Base-by-base conservation (phyloP, 2,113 vertebrate genomes). In the Phocoena phocoena region DNA sequence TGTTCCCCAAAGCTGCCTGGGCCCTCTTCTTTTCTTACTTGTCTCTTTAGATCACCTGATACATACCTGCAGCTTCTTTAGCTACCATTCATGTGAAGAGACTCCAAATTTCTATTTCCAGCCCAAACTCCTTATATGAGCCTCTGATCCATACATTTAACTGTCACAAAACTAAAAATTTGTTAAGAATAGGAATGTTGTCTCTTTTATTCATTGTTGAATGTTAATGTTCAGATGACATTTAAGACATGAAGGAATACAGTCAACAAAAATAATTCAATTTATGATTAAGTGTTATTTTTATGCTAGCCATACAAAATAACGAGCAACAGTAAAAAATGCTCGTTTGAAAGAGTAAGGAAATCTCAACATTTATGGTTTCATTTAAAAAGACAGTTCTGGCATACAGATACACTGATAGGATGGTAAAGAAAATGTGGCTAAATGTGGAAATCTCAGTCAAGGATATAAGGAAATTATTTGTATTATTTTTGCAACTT, bases 261-360 rank as follows among this genome's bases (percentile, higher is more conserved):
- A 92, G 63, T 83, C 53, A 41, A n/a, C 55, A 93, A 90, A 65
- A 67, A 71, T 41, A 90, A 82, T 71, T 88, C 33, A 55, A 4
- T 58, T 96, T 88, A 87, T 83, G 67, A 93, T 36, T 65, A 90
- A 83, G 63, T 81, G 14, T 81, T 67, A 88, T 53, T 85, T 96
- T 74, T 88, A 92, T 76, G 77, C 18, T 85, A 63, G 47, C 17
- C 41, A 84, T 41, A 83, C 8, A 85, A 85, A 92, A 55, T 67
- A 87, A 85, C 36, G 23, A 91, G 71, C 44, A 87, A 60, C 23
- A 76, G 33, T 68, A 74, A 58, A 85, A 82, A 93, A 87, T 58
- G 28, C 68, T 77, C 33, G 55, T 67, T 82, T 94, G 33, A 77
- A 93, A 96, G 41, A 65, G 6, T 60, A 79, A 62, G 53, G 71